Percentiles rank a stretch among this genome's conserved stretches.
Conservation (phyloP, 2,888 invertebrate genomes). For the Bombylius major region DNA sequence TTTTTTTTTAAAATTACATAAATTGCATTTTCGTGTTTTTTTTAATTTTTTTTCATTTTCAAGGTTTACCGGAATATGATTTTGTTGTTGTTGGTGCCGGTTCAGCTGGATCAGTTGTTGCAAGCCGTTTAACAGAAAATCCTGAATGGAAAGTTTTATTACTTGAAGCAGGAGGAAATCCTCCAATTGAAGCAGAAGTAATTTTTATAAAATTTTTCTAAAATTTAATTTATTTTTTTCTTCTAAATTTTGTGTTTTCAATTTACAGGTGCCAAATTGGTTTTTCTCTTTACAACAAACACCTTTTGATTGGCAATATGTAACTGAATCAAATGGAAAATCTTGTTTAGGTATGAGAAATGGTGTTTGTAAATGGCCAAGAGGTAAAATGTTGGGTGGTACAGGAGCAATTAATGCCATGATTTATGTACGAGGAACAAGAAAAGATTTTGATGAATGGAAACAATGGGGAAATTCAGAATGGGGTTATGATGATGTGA, state of each 20-base stretch:
- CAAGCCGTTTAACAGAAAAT: constrained; percentile 64
- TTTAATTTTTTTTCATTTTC: too few relatives aligned
- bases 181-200: constrained; percentile 52
- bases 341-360: constrained; percentile 24
- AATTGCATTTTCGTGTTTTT: too few relatives aligned
- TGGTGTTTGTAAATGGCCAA: constrained; percentile 40
- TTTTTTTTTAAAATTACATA: too few relatives aligned
- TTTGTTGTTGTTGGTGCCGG: constrained; percentile 73
- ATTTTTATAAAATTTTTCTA: not conserved
- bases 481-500: constrained; percentile 43
- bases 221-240: too few relatives aligned
- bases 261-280: constrained; percentile 21
- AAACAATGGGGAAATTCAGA: constrained; percentile 40
- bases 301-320: constrained; percentile 25
- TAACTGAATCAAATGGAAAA: constrained; percentile 20
- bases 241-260: constrained; percentile 5
- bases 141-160: constrained; percentile 57
- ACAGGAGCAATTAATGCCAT: constrained; percentile 48
- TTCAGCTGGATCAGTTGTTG: constrained; percentile 68
- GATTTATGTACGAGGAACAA: constrained; percentile 46
- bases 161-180: constrained; percentile 69
- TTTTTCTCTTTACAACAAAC: constrained; percentile 20
- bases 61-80: constrained; percentile 46
- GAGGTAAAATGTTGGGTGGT: constrained; percentile 53
- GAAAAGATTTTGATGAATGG: constrained; percentile 45